Evolutionary conservation across 2,113 vertebrate genomes (phyloP).

Genomic region (Toxotes chatareus): DNA sequence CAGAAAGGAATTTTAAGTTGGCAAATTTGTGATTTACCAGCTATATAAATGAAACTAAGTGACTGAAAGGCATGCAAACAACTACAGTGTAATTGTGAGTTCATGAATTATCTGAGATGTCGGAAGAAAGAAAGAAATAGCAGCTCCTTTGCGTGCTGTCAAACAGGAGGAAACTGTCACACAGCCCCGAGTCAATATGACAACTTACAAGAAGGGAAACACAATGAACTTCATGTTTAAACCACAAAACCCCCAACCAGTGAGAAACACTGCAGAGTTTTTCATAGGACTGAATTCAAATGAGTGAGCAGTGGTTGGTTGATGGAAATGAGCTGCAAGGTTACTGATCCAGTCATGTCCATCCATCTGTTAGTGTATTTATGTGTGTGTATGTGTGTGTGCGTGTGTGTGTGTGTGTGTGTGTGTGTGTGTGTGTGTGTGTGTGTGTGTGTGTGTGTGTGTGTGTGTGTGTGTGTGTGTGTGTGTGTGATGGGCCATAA

Average conservation of each 20-base stretch:
- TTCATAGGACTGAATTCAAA: not conserved
- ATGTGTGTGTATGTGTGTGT: not conserved
- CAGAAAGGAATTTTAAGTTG: not conserved
- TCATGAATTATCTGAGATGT: not conserved
- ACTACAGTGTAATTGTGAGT: not conserved
- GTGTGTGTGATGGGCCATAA: slow-evolving; percentile 44
- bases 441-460: slow-evolving; percentile 1
- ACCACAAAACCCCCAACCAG: not conserved
- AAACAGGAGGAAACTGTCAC: not conserved
- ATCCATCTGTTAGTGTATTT: not conserved
- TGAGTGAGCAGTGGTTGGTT: not conserved
- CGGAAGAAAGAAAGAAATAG: slow-evolving; percentile 9
- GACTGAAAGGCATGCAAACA: not conserved
- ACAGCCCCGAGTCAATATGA: slow-evolving; percentile 6
- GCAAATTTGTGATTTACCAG: not conserved
- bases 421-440: slow-evolving; percentile 8
- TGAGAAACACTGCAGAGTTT: not conserved
- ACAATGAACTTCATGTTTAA: not conserved
- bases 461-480: not conserved
- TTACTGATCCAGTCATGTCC: slow-evolving; percentile 27
- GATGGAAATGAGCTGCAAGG: slow-evolving; percentile 14
- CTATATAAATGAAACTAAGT: not conserved
- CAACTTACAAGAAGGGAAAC: not conserved
- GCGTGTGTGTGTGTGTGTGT: not conserved
- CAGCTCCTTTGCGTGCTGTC: not conserved